Conservation (phyloP, 2,797 vertebrate species). For the Tenualosa ilisha region DNA sequence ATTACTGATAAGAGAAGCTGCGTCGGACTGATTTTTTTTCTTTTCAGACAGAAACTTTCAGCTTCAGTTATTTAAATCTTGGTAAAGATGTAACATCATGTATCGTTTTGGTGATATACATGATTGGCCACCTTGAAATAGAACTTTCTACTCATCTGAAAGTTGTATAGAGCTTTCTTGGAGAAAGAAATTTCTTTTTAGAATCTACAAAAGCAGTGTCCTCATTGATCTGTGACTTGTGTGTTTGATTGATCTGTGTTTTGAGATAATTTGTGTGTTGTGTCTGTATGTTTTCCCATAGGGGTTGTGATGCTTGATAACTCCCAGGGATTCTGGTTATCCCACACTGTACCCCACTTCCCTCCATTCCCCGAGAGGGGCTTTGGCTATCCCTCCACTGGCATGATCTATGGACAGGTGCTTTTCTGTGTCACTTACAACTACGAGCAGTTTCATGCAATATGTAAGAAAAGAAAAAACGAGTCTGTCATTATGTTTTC, state of each 20-base stretch:
- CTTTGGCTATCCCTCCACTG: conserved; percentile 82
- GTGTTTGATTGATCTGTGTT: neutral
- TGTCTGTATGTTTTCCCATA: conserved; percentile 63
- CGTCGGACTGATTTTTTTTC: conserved; percentile 31
- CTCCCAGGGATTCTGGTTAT: conserved; percentile 89
- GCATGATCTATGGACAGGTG: conserved; percentile 80
- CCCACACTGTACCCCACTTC: conserved; percentile 88
- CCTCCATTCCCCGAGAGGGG: conserved; percentile 81
- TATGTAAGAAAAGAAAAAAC: conserved; percentile 72
- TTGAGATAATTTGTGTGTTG: neutral
- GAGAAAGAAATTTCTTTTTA: too few relatives aligned
- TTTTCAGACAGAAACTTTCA: conserved; percentile 44
- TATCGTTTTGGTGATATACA: neutral
- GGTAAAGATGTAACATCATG: neutral
- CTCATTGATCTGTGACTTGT: neutral
- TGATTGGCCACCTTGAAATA: neutral
- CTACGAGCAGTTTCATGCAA: conserved; percentile 79
- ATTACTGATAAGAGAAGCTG: conserved; percentile 54
- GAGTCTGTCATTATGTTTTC: neutral
- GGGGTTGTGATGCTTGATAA: conserved; percentile 84
- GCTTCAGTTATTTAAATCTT: conserved; percentile 13
- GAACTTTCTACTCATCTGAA: too few relatives aligned
- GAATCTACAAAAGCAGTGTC: neutral
- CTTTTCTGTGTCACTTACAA: conserved; percentile 84
- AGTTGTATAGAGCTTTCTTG: too few relatives aligned